Evolutionary conservation across 2,113 vertebrate species (phyloP).

Genomic region (Thymallus thymallus): DNA sequence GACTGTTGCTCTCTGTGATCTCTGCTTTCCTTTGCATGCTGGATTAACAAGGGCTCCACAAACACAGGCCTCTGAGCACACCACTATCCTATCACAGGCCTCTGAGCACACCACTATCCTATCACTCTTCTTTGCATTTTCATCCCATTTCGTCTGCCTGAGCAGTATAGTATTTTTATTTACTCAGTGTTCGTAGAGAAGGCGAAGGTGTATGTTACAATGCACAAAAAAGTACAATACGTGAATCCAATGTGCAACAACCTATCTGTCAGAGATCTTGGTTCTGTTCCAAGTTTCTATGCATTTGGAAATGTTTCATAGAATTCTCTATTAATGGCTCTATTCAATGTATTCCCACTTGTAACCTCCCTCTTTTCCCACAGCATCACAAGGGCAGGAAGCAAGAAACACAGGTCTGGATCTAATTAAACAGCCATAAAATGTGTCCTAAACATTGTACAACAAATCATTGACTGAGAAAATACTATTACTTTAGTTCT

Average conservation of each 20-base stretch:
- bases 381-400: background rate
- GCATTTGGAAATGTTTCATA: too few species aligned
- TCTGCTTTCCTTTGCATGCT: background rate
- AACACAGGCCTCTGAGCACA: background rate
- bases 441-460: background rate
- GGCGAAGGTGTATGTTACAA: too few species aligned
- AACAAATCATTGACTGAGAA: background rate
- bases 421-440: background rate
- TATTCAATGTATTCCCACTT: background rate
- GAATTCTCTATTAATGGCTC: too few species aligned
- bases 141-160: background rate
- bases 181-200: too few species aligned
- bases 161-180: background rate
- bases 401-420: conserved; percentile 1
- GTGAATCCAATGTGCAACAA: too few species aligned
- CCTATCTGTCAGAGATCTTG: too few species aligned
- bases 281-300: too few species aligned
- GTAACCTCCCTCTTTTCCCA: background rate
- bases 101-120: background rate
- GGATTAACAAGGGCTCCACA: conserved; percentile 18
- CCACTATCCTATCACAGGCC: too few species aligned
- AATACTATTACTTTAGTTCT: background rate
- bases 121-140: background rate
- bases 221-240: too few species aligned
- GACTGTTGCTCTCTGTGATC: conserved; percentile 16